Evolutionary conservation across 2,888 invertebrate species (phyloP).

Genomic region (Leucophora obtusa): DNA sequence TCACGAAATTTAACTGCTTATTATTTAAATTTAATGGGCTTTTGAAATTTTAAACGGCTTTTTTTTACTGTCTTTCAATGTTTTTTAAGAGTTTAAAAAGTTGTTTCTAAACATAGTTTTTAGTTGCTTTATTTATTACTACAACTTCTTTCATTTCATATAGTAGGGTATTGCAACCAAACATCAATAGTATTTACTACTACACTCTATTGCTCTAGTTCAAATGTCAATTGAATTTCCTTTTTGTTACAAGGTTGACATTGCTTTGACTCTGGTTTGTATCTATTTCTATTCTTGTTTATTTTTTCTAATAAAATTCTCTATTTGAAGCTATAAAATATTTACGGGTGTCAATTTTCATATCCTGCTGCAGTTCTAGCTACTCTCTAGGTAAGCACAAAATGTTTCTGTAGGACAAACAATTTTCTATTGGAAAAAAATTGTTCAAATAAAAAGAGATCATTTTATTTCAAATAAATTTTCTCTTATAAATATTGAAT

Average conservation of each 20-base stretch:
- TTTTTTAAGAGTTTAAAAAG: no score
- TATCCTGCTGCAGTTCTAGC: not conserved
- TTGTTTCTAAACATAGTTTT: no score
- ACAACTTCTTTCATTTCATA: no score
- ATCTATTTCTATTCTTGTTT: not conserved
- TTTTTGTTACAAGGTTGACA: not conserved
- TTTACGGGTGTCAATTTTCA: slow-evolving; percentile 16
- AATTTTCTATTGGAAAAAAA: not conserved
- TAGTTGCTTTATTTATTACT: no score
- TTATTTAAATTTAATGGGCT: no score
- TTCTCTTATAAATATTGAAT: not conserved
- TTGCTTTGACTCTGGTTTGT: not conserved
- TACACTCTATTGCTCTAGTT: not conserved
- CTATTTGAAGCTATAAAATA: slow-evolving; percentile 12
- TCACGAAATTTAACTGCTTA: no score
- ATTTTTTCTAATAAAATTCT: not conserved
- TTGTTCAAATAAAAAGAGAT: not conserved
- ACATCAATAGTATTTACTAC: not conserved
- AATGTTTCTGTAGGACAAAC: not conserved
- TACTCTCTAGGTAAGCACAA: not conserved
- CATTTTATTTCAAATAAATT: slow-evolving; percentile 9
- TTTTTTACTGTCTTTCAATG: no score
- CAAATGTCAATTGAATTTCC: slow-evolving; percentile 17
- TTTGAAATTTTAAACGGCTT: no score
- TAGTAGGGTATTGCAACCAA: not conserved